Base-by-base conservation (phyloP, 2,888 invertebrate species). In the Parnassius mnemosyne region DNA sequence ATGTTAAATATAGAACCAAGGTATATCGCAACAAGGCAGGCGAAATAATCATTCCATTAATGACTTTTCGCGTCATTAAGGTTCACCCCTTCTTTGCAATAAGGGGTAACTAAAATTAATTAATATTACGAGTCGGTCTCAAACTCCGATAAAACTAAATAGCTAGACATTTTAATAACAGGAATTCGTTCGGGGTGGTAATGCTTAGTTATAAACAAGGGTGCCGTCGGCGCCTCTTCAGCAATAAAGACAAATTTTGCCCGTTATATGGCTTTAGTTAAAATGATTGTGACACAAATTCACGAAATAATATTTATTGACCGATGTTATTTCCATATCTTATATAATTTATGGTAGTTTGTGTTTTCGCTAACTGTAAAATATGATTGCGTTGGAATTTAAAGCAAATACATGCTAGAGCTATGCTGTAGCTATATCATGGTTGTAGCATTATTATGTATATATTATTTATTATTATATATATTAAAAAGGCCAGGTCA, bases 51-150 rank as follows among this genome's bases (percentile, higher is more conserved):
- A 46, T 46, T 46, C n/a, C 12, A n/a, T n/a, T 46, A 46, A 46
- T 3, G 11, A 46, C n/a, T 2, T 46, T n/a, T n/a, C 12, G 11
- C n/a, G n/a, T 11, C n/a, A 46, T 46, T 46, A 3, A 46, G n/a
- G n/a, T n/a, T 46, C 46, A 46, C 47, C 60, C 60, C 42, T 49
- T 42, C 46, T 49, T 53, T 49, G n/a, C 47, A 60, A 42, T 53
- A 53, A 60, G 44, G 44, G 60, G 25, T 20, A 50, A 56, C 61
- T 56, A 50, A 52, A 61, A 56, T 61, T 56, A 61, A 61, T 61
- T 61, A 61, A 57, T 47, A 57, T 61, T 10, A 57, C 53, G 47
- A 53, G 42, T 56, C 20, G 47, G 10, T 50, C 25, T 47, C 47
- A 9, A 46, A 41, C 56, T n/a, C 10, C 44, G 57, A 57, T 61